Conservation (phyloP, 1,140 invertebrate genomes). For the Brachionus manjavacas region DNA sequence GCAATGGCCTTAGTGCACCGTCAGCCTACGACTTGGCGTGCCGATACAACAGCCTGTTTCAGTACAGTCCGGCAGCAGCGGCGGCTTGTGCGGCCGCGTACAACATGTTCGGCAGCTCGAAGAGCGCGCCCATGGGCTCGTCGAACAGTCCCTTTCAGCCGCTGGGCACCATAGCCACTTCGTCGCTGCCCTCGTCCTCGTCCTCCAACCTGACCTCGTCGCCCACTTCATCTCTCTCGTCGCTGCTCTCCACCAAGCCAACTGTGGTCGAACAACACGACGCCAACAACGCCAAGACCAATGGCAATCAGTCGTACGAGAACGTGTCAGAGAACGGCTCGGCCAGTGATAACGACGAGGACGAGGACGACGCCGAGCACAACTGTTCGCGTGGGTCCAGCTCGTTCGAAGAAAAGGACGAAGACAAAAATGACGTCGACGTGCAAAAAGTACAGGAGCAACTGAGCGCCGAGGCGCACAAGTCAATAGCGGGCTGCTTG, state of each 20-base stretch:
- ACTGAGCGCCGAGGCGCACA: background rate
- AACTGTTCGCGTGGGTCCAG: background rate
- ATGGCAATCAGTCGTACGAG: background rate
- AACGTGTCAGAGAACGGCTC: background rate
- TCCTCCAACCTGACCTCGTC: background rate
- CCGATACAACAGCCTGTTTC: slow-evolving; percentile 34
- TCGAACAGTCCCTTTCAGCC: background rate
- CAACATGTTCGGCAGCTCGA: background rate
- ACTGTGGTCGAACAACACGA: background rate
- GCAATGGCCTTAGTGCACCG: background rate
- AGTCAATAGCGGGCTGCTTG: background rate
- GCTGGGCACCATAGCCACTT: background rate
- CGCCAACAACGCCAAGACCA: background rate
- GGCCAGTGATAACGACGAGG: background rate
- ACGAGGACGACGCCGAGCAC: background rate
- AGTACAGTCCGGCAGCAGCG: slow-evolving; percentile 22
- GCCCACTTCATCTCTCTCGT: background rate
- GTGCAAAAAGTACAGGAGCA: background rate
- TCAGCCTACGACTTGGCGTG: slow-evolving; percentile 37
- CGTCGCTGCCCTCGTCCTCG: slow-evolving; percentile 9
- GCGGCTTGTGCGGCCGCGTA: slow-evolving; percentile 7
- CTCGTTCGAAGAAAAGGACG: background rate
- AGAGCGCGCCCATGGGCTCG: background rate
- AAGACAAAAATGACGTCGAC: background rate
- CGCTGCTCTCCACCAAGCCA: background rate